These are phyloP conservation scores for Trichogramma dendrolimi DNA, from an alignment of 2,888 invertebrate species.

Conservation along the genomic window DNA sequence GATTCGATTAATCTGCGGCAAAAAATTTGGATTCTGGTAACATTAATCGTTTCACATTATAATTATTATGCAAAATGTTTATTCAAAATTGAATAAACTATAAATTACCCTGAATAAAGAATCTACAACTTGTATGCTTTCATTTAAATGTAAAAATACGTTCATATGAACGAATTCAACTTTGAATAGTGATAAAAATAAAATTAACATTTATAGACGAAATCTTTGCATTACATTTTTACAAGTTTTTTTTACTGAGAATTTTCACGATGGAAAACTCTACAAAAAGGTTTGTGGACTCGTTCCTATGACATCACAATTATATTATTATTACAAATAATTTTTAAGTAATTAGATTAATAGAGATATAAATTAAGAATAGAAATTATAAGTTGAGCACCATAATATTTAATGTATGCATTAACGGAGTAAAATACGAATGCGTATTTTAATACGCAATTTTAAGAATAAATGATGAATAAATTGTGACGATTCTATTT, in stretches of 20 bases:
- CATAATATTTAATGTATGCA: no score
- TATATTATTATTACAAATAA: neutral
- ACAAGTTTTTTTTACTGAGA: constrained; percentile 16
- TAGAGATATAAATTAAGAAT: neutral
- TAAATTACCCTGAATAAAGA: neutral
- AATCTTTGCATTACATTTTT: constrained; percentile 26
- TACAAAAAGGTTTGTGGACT: neutral
- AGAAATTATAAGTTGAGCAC: no score
- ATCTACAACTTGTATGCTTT: no score
- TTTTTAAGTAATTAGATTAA: neutral
- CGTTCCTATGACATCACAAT: neutral
- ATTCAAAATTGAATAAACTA: neutral
- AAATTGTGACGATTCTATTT: no score
- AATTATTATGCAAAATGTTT: neutral
- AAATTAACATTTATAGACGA: constrained; percentile 9
- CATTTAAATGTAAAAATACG: no score
- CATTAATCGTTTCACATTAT: neutral
- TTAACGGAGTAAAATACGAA: no score
- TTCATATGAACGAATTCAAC: no score
- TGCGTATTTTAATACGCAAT: no score
- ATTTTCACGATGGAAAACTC: neutral
- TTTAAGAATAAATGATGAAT: no score
- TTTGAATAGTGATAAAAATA: neutral
- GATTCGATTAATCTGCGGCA: no score
- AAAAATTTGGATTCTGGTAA: neutral